phyloP scores from a whole-genome alignment of 2,888 invertebrate genomes.

The Protodeltote pygarga region DNA sequence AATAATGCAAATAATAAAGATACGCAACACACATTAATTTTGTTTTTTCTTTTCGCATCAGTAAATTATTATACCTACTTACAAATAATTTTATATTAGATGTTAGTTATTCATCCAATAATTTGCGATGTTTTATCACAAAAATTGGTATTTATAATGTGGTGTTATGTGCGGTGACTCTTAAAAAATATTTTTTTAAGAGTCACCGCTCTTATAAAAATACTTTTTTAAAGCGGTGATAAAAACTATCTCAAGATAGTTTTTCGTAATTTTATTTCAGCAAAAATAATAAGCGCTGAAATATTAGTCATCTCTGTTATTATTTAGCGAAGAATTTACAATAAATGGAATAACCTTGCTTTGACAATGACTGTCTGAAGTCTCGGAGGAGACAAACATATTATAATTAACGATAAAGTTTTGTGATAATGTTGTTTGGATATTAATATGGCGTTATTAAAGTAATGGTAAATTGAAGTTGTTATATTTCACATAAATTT shows the following conservation, averaged over 20 bases:
- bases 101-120: too few relatives aligned
- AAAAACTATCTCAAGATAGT: background rate
- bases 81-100: too few relatives aligned
- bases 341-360: constrained; percentile 30
- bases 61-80: too few relatives aligned
- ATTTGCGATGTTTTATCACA: too few relatives aligned
- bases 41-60: too few relatives aligned
- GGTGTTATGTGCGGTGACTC: too few relatives aligned
- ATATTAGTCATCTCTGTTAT: constrained; percentile 15
- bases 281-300: constrained; percentile 7
- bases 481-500: constrained; percentile 3
- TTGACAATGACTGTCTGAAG: constrained; percentile 40
- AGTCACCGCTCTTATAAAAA: too few relatives aligned
- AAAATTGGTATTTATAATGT: too few relatives aligned
- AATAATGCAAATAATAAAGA: background rate
- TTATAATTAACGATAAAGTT: constrained; percentile 37
- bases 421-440: constrained; percentile 15
- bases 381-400: constrained; percentile 36
- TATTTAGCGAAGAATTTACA: constrained; percentile 7
- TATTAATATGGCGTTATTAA: constrained; percentile 17
- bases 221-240: too few relatives aligned
- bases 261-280: background rate
- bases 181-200: too few relatives aligned
- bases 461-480: constrained; percentile 6
- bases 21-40: too few relatives aligned